Evolutionary conservation across 2,797 vertebrate species (phyloP).

Genomic region (Acipenser oxyrinchus): DNA sequence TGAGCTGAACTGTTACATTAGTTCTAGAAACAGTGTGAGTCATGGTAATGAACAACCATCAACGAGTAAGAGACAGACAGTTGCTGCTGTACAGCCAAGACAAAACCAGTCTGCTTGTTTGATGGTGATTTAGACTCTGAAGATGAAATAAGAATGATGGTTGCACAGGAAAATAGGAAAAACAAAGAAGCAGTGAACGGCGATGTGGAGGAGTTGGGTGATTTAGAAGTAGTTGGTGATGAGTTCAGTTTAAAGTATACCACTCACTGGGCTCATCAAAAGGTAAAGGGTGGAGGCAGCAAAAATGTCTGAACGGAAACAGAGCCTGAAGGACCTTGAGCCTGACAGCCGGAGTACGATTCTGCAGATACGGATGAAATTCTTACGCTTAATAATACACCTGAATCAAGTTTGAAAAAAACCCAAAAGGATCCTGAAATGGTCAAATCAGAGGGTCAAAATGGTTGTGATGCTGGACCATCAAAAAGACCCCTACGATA

Average conservation of each 20-base stretch:
- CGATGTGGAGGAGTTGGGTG: conserved; percentile 37
- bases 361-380: conserved; percentile 86
- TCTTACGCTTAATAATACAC: conserved; percentile 53
- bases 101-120: conserved; percentile 9
- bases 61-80: background rate
- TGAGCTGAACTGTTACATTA: background rate
- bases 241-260: conserved; percentile 58
- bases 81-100: conserved; percentile 13
- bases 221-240: conserved; percentile 70
- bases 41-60: conserved; percentile 1
- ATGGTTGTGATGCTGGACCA: conserved; percentile 2
- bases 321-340: background rate
- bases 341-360: conserved; percentile 51
- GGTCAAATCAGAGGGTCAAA: background rate
- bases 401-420: background rate
- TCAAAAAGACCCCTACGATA: conserved; percentile 3
- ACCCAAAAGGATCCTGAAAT: background rate
- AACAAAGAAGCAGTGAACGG: conserved; percentile 1
- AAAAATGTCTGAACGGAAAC: too few relatives aligned
- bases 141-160: conserved; percentile 60
- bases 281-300: conserved; percentile 22
- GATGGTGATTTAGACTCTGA: conserved; percentile 64
- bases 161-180: conserved; percentile 37
- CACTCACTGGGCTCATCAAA: conserved; percentile 16
- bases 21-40: background rate